Evolutionary conservation across 2,113 vertebrate genomes (phyloP), one percentile per base, ranked within the genome.

Genomic region (Geococcyx californianus): DNA sequence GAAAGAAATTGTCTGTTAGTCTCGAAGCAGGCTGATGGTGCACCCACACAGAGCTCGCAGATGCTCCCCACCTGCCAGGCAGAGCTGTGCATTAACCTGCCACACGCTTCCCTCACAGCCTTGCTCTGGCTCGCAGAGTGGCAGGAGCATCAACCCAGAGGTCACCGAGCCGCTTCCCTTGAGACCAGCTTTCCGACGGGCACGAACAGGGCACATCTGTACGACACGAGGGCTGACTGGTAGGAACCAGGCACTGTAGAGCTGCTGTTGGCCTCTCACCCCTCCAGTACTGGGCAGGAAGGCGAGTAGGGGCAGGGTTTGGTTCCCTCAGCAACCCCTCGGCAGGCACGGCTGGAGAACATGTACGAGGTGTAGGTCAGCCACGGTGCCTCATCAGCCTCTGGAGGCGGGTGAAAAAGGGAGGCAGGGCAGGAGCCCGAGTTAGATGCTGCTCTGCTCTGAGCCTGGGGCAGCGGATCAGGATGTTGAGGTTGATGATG

Each of bases 151-250:
- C 42, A 1, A 3, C 33, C 24, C 19, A 1, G 24, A 4, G 54
- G 25, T 11, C 60, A 16, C 70, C 2, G 40, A 44, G 75, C 47
- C 16, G 5, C 72, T 4, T 42, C 33, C 62, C 15, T 47, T 2
- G 23, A 47, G 72, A 15, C 5, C 45, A 24, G 9, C 29, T 21
- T 58, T 64, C 69, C 19, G 11, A 8, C 1, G 3, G 17, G 14
- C 1, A 2, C 81, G 3, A 9, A 49, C 3, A 1, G 55, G 17
- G 47, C 44, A 5, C 0, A 1, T 9, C 60, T 42, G 20, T 33
- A 18, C 3, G 0, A 1, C 9, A 24, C 2, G 25, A 19, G 55
- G 42, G n/a, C 54, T 42, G 18, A 31, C 49, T 0, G 2, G 38
- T 9, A 36, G 2, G 2, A 73, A 45, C 40, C 60, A 34, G 34